These are phyloP conservation scores for Steinernema scapterisci DNA, from an alignment of 2,888 invertebrate species.

Conservation along the genomic window DNA sequence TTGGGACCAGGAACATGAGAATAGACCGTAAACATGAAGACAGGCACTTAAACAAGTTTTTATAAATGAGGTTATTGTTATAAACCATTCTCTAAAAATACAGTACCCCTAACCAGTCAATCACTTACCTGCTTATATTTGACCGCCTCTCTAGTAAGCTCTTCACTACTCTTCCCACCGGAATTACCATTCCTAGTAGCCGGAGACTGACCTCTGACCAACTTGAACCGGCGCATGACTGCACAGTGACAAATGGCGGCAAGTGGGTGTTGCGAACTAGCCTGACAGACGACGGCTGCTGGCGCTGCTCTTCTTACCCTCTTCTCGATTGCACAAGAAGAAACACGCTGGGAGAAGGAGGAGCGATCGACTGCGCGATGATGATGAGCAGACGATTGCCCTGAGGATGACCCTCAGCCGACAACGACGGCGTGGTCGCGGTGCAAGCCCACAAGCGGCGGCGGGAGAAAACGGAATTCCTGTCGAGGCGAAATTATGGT, in stretches of 20 bases:
- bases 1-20: too few relatives aligned
- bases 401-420: constrained; percentile 15
- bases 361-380: constrained; percentile 27
- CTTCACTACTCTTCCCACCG: neutral
- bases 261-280: constrained; percentile 15
- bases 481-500: constrained; percentile 26
- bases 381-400: constrained; percentile 22
- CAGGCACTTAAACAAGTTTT: too few relatives aligned
- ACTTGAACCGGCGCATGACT: neutral
- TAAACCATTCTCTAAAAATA: neutral
- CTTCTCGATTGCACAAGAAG: constrained; percentile 26
- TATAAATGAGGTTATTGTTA: too few relatives aligned
- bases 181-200: neutral
- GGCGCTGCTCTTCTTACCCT: neutral
- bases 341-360: constrained; percentile 17
- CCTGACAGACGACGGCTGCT: constrained; percentile 3
- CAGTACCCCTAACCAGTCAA: neutral
- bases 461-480: constrained; percentile 22
- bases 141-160: neutral
- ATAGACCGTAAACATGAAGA: too few relatives aligned
- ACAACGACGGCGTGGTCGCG: too few relatives aligned
- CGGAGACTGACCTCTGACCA: neutral
- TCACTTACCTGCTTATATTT: neutral
- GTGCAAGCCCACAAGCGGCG: neutral
- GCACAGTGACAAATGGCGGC: constrained; percentile 26